Conservation (phyloP, 2,113 vertebrate species). For the Grus americana region DNA sequence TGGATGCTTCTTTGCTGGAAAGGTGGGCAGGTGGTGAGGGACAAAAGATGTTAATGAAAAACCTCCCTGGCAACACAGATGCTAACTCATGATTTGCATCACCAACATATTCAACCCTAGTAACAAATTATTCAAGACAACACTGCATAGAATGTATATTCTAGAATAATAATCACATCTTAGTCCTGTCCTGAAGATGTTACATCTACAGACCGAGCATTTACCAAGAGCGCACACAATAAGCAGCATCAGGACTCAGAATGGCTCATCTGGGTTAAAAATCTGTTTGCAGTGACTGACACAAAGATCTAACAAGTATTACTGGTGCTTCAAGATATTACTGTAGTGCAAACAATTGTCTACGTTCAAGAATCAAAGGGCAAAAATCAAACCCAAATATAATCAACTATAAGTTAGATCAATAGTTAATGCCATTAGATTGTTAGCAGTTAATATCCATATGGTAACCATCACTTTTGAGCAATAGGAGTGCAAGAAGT, state of each 20-base stretch:
- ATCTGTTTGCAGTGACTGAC: neutral
- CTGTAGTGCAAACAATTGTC: accelerated
- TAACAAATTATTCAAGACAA: neutral
- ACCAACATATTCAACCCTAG: neutral
- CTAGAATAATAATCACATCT: neutral
- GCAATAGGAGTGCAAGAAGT: neutral
- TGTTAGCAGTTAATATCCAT: neutral
- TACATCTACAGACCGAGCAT: neutral
- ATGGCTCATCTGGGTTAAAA: neutral
- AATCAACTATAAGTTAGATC: neutral
- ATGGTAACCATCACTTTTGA: neutral
- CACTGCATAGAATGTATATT: neutral
- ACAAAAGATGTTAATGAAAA: neutral
- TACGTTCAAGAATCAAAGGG: neutral
- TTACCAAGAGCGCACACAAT: neutral
- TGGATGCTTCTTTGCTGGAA: neutral
- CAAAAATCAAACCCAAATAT: neutral
- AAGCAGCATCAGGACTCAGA: neutral
- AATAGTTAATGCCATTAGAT: neutral
- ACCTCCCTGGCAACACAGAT: neutral
- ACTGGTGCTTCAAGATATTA: neutral
- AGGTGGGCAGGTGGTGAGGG: neutral
- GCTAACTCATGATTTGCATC: neutral
- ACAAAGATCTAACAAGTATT: neutral
- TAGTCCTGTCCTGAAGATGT: neutral